These are phyloP conservation scores for Spodoptera litura DNA, from an alignment of 1,140 invertebrate species.

Conservation along the genomic window DNA sequence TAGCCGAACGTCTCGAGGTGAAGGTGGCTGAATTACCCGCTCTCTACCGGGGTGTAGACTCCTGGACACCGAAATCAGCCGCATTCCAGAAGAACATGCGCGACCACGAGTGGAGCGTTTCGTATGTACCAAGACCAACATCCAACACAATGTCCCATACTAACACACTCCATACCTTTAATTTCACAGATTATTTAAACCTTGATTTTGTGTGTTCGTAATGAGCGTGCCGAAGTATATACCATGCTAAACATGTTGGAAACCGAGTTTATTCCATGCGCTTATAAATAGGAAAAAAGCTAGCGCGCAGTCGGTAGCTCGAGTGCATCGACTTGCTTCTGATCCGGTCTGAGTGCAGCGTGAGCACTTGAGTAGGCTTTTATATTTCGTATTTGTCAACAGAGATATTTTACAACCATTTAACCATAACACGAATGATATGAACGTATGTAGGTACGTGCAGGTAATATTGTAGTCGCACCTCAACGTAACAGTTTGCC, in stretches of 20 bases:
- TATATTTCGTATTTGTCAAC: slow-evolving; percentile 53
- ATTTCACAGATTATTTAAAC: slow-evolving; percentile 31
- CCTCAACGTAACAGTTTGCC: not conserved
- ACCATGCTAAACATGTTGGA: slow-evolving; percentile 50
- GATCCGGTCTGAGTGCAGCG: slow-evolving; percentile 59
- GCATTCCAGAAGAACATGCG: slow-evolving; percentile 85
- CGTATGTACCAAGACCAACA: slow-evolving; percentile 81
- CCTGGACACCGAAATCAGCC: slow-evolving; percentile 88
- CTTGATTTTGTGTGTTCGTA: slow-evolving; percentile 48
- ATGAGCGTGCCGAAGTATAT: slow-evolving; percentile 51
- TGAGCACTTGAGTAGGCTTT: slow-evolving; percentile 58
- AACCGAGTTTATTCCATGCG: slow-evolving; percentile 44
- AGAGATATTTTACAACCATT: not conserved
- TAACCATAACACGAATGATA: not conserved
- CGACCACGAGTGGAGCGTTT: slow-evolving; percentile 86
- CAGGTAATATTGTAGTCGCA: not conserved
- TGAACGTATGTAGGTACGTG: not conserved
- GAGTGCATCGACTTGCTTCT: slow-evolving; percentile 71
- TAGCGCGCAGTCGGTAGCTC: slow-evolving; percentile 50
- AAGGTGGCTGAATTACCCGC: slow-evolving; percentile 87
- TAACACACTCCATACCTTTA: slow-evolving; percentile 48
- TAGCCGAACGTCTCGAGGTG: slow-evolving; percentile 78
- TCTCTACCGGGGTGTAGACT: slow-evolving; percentile 87
- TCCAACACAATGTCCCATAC: slow-evolving; percentile 46
- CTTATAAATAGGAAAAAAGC: slow-evolving; percentile 68